Conservation (phyloP, 2,113 vertebrate species). For the Percina caprodes region DNA sequence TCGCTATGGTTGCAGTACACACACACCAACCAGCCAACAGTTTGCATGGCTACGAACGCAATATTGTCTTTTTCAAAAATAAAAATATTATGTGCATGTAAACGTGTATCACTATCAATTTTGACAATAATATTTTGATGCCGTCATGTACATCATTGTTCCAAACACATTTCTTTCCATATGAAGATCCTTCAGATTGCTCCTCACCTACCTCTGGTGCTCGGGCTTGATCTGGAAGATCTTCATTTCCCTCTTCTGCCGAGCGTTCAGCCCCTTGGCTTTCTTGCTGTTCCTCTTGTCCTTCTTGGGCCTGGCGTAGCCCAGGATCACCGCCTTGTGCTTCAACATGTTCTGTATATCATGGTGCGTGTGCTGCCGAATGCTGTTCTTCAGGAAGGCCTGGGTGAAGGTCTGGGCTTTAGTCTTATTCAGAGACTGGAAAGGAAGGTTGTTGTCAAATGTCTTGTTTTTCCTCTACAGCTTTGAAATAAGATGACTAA, state of each 20-base stretch:
- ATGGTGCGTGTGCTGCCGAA: slow-evolving; percentile 47
- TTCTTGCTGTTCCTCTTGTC: slow-evolving; percentile 73
- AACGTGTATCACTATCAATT: too few species aligned
- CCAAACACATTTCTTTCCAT: neutral
- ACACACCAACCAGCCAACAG: too few species aligned
- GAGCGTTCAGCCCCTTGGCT: slow-evolving; percentile 68
- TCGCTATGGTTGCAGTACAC: too few species aligned
- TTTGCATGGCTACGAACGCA: too few species aligned
- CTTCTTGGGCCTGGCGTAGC: slow-evolving; percentile 69
- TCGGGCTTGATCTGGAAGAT: slow-evolving; percentile 68
- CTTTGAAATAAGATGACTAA: too few species aligned
- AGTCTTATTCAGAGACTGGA: slow-evolving; percentile 65
- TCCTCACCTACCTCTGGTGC: slow-evolving; percentile 84
- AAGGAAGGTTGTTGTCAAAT: neutral
- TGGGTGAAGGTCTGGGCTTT: slow-evolving; percentile 84
- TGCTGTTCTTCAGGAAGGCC: slow-evolving; percentile 86
- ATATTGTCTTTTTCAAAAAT: too few species aligned
- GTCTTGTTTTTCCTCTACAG: neutral
- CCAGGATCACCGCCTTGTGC: slow-evolving; percentile 88
- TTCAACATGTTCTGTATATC: slow-evolving; percentile 73
- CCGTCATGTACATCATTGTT: neutral
- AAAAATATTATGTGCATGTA: too few species aligned
- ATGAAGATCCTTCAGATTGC: too few species aligned
- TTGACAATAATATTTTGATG: neutral
- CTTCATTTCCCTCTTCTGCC: slow-evolving; percentile 68